A percentile compares a stretch with the other conserved stretches of the same genome.
Conservation (phyloP, 2,888 invertebrate genomes). For the Cerceris ruficornis region DNA sequence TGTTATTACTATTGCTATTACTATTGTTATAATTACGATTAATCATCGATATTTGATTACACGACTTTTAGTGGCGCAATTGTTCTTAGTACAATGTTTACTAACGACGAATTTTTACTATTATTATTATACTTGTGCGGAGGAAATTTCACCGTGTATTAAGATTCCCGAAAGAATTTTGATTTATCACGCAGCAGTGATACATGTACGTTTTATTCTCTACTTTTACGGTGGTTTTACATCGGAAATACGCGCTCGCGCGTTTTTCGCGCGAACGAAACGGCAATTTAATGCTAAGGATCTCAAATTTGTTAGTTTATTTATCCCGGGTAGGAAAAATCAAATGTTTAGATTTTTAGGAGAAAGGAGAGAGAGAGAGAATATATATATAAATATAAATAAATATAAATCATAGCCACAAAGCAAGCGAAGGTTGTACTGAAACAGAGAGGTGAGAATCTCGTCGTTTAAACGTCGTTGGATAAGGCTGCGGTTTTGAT, state of each 20-base stretch:
- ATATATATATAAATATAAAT: slow-evolving; percentile 18
- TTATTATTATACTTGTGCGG: neutral
- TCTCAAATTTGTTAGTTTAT: slow-evolving; percentile 54
- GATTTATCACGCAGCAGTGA: slow-evolving; percentile 12
- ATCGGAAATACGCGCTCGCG: slow-evolving; percentile 19
- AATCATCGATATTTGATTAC: slow-evolving; percentile 10
- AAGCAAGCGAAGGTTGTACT: slow-evolving; percentile 3
- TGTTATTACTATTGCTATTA: slow-evolving; percentile 20
- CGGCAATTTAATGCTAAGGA: slow-evolving; percentile 50
- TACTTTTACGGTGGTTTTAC: slow-evolving; percentile 32
- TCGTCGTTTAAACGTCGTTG: slow-evolving; percentile 36
- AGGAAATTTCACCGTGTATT: slow-evolving; percentile 20
- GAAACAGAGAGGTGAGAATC: slow-evolving; percentile 22
- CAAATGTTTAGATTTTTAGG: slow-evolving; percentile 34
- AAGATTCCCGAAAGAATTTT: neutral
- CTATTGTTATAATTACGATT: slow-evolving; percentile 25
- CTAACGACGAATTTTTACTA: slow-evolving; percentile 6
- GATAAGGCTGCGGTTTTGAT: slow-evolving; percentile 48
- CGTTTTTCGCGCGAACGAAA: slow-evolving; percentile 26
- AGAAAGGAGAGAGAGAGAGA: slow-evolving; percentile 1
- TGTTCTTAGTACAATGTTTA: slow-evolving; percentile 43
- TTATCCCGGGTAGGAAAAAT: slow-evolving; percentile 13
- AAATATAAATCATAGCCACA: slow-evolving; percentile 3
- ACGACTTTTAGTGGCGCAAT: slow-evolving; percentile 16
- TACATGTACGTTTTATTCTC: slow-evolving; percentile 47